These are phyloP conservation scores for Antigone vipio DNA, from an alignment of 2,113 vertebrate species.

Conservation along the genomic window DNA sequence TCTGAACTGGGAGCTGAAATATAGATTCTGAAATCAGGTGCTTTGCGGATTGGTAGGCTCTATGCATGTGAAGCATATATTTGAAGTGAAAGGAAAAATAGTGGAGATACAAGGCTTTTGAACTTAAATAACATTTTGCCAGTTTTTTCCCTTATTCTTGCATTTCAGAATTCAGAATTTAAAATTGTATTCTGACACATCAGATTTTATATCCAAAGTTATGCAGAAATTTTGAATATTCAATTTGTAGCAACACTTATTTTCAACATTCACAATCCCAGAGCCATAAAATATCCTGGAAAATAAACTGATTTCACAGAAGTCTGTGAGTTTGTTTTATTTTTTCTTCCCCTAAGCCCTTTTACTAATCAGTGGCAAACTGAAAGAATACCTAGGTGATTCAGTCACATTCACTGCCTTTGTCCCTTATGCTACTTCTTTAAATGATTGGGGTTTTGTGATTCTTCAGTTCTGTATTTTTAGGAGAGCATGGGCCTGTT, in stretches of 20 bases:
- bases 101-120: neutral
- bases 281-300: neutral
- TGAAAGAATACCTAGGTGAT: neutral
- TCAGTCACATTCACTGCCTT: rapidly evolving
- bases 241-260: neutral
- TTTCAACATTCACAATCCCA: neutral
- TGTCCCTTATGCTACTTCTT: rapidly evolving
- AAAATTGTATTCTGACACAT: neutral
- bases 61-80: neutral
- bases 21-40: neutral
- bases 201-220: neutral
- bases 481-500: neutral
- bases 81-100: neutral
- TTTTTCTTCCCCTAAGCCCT: neutral
- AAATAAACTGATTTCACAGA: rapidly evolving
- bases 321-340: neutral
- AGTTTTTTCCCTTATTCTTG: neutral
- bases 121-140: neutral
- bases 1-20: neutral
- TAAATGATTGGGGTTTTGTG: neutral
- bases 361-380: neutral
- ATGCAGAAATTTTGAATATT: neutral
- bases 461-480: neutral
- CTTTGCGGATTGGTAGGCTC: neutral
- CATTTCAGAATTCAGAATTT: neutral